Evolutionary conservation across 2,797 vertebrate genomes (phyloP), one percentile per base, ranked within the genome.

Genomic region (Crocidura indochinensis): DNA sequence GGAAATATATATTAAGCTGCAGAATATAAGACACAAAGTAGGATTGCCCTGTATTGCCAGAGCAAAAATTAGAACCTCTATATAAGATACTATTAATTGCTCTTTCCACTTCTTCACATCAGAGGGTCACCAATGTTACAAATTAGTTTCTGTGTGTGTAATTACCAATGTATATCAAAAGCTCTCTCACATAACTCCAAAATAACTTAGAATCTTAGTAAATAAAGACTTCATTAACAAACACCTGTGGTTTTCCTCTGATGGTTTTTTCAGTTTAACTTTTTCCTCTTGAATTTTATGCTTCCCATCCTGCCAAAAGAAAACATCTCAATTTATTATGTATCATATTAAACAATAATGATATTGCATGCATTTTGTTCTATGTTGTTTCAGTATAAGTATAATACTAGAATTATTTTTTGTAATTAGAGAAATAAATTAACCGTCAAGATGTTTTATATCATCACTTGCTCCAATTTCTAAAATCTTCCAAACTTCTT

Each of bases 191-290:
- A 29, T 56, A 26, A 11, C 12, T 64, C 68, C 51, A 26, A n/a
- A 76, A 82, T 49, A 87, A 85, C 47, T 75, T 84, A 62, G 24
- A 29, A 49, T 27, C 10, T 78, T 75, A 38, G 29, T 87, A 96
- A 98, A 73, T 96, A 38, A 38, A 38, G 38, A 99, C 98, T 97
- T 94, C 93, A 97, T 98, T 80, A 98, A 98, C 92, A 97, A 96
- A 87, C 97, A 96, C 56, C 98, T 98, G 83, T 96, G 96, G 88
- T 97, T 98, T 92, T 98, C 98, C 68, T 98, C 98, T 1, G 88
- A 84, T 0, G 94, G 84, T 7, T 91, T 91, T 26, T 95, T 95
- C 14, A 95, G 38, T 90, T 97, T 97, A 29, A 97, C 81, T 2
- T 96, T 97, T 95, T 98, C 98, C 78, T 98, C 98, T 92, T 95